Percentiles rank a stretch among this genome's conserved stretches.
phyloP scores from a whole-genome alignment of 1,140 invertebrate genomes.

The Apis laboriosa region DNA sequence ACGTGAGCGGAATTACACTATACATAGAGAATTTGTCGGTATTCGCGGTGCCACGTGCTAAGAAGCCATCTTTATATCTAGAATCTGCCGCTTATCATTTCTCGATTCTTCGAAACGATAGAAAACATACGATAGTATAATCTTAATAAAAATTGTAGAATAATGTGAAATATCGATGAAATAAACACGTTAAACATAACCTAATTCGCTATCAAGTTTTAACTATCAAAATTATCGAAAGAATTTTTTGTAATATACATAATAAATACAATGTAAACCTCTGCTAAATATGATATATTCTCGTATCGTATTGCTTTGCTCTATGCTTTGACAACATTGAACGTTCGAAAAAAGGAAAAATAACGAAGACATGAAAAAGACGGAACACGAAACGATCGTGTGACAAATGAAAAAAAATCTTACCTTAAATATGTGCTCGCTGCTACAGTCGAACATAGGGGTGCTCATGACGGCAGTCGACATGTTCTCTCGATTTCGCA shows the following conservation, averaged over 20 bases:
- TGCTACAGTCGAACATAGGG: constrained; percentile 77
- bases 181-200: not conserved
- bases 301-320: not conserved
- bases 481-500: constrained; percentile 67
- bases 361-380: not conserved
- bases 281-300: too few species aligned
- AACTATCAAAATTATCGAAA: not conserved
- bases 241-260: too few species aligned
- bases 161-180: not conserved
- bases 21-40: constrained; percentile 6
- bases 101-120: constrained; percentile 20
- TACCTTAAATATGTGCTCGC: constrained; percentile 76
- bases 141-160: constrained; percentile 3
- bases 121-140: not conserved
- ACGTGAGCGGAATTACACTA: not conserved
- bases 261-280: too few species aligned
- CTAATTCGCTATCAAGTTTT: constrained; percentile 19
- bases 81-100: constrained; percentile 17
- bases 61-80: constrained; percentile 24
- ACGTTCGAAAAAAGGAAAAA: not conserved
- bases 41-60: constrained; percentile 14
- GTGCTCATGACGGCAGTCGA: constrained; percentile 78
- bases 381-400: not conserved
- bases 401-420: constrained; percentile 33
- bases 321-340: not conserved